These are phyloP conservation scores for Pedionomus torquatus DNA, from an alignment of 2,113 vertebrate genomes.

Conservation along the genomic window DNA sequence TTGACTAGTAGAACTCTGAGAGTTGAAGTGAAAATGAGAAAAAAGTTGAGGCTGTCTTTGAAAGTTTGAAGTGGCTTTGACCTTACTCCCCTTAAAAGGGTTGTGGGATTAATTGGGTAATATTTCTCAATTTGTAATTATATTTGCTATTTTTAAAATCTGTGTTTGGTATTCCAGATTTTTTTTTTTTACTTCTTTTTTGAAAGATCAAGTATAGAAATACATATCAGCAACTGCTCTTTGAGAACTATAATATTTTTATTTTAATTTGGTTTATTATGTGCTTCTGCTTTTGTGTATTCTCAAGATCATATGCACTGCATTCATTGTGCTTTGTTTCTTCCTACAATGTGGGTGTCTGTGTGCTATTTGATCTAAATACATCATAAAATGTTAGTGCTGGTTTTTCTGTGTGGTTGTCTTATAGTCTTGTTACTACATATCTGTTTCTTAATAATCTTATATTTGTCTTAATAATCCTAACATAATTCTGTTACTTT, in stretches of 20 bases:
- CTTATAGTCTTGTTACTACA: not conserved
- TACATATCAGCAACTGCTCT: not conserved
- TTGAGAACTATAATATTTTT: not conserved
- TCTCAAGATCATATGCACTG: not conserved
- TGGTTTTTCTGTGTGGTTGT: conserved; percentile 9
- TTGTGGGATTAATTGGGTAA: conserved; percentile 5
- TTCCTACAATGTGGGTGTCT: not conserved
- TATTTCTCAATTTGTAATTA: not conserved
- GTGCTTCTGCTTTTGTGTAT: not conserved
- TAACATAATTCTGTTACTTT: conserved; percentile 1
- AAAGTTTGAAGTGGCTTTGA: conserved; percentile 52
- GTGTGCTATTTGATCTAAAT: not conserved
- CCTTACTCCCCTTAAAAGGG: conserved; percentile 3
- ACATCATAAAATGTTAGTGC: not conserved
- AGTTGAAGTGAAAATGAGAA: conserved; percentile 45
- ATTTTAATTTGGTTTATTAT: not conserved
- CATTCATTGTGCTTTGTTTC: not conserved
- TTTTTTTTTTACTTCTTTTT: not conserved
- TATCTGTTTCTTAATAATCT: not conserved
- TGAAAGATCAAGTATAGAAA: not conserved
- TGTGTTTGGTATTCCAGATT: not conserved
- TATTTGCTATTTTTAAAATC: not conserved
- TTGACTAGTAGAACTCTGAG: conserved; percentile 46
- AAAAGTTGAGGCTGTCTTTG: conserved; percentile 37
- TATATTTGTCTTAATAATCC: not conserved